A percentile compares a stretch with the other conserved stretches of the same genome.
Evolutionary conservation across 2,888 invertebrate genomes (phyloP).

Genomic region (Belgica antarctica): DNA sequence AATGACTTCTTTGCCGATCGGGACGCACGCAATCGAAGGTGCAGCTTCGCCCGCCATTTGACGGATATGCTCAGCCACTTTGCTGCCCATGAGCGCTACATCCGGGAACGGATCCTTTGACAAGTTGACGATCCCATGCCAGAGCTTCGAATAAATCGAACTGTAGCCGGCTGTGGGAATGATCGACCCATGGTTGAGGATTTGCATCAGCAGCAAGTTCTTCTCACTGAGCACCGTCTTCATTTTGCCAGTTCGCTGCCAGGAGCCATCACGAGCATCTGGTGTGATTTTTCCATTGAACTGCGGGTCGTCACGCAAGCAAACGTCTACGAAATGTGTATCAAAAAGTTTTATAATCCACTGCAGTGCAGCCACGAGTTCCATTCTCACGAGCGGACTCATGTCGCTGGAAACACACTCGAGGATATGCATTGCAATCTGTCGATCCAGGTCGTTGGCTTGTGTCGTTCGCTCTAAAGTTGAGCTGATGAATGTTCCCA

Average conservation of each 20-base stretch:
- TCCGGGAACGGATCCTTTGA: slow-evolving; percentile 85
- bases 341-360: slow-evolving; percentile 82
- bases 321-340: slow-evolving; percentile 79
- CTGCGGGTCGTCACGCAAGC: slow-evolving; percentile 59
- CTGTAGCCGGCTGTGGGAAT: slow-evolving; percentile 45
- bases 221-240: slow-evolving; percentile 69
- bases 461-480: slow-evolving; percentile 83
- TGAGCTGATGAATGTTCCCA: slow-evolving; percentile 90
- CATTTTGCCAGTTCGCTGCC: slow-evolving; percentile 49
- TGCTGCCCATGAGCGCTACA: slow-evolving; percentile 74
- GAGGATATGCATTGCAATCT: slow-evolving; percentile 83
- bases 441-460: slow-evolving; percentile 90
- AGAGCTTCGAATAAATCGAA: slow-evolving; percentile 85
- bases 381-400: slow-evolving; percentile 81
- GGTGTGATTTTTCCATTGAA: slow-evolving; percentile 1
- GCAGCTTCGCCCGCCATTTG: slow-evolving; percentile 49
- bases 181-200: slow-evolving; percentile 47
- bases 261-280: not conserved
- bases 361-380: slow-evolving; percentile 82
- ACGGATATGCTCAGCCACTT: slow-evolving; percentile 55
- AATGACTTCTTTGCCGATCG: slow-evolving; percentile 46
- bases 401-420: slow-evolving; percentile 77
- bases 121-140: slow-evolving; percentile 75
- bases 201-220: slow-evolving; percentile 60
- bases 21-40: not conserved